Evolutionary conservation across 2,113 vertebrate species (phyloP).

Genomic region (Spea multiplicata): DNA sequence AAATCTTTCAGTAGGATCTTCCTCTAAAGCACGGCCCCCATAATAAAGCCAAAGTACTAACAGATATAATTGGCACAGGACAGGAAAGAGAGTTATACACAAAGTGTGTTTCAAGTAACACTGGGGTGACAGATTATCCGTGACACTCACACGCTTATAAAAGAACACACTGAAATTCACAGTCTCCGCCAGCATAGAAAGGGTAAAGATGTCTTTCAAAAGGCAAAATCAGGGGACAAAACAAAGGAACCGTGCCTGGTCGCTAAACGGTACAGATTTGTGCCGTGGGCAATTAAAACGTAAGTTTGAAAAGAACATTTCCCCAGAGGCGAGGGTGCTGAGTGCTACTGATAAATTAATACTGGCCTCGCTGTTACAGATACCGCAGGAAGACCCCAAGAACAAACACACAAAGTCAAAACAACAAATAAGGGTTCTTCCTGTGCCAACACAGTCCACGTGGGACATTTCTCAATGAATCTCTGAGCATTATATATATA

Average conservation of each 20-base stretch:
- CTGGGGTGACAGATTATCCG: conserved; percentile 34
- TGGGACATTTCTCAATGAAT: conserved; percentile 27
- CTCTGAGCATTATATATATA: conserved; percentile 9
- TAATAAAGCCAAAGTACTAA: conserved; percentile 22
- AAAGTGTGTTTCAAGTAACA: conserved; percentile 25
- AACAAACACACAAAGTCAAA: conserved; percentile 41
- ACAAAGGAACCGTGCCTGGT: conserved; percentile 33
- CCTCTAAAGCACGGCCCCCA: no score
- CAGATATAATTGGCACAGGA: conserved; percentile 31
- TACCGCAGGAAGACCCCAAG: conserved; percentile 22
- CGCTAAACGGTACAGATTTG: conserved; percentile 22
- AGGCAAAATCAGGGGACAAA: conserved; percentile 27
- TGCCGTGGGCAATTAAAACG: conserved; percentile 30
- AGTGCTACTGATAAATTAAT: conserved; percentile 45
- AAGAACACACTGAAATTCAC: background rate
- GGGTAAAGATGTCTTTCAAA: conserved; percentile 30
- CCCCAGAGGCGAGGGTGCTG: conserved; percentile 24
- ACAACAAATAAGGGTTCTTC: conserved; percentile 45
- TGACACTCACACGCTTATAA: conserved; percentile 40
- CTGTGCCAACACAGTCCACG: conserved; percentile 30
- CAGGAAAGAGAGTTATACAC: conserved; percentile 27
- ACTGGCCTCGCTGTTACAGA: conserved; percentile 22
- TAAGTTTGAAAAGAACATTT: conserved; percentile 21
- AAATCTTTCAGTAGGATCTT: no score
- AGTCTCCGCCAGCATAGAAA: conserved; percentile 38